Conservation (phyloP, 2,113 vertebrate species). For the Parotia lawesii region DNA sequence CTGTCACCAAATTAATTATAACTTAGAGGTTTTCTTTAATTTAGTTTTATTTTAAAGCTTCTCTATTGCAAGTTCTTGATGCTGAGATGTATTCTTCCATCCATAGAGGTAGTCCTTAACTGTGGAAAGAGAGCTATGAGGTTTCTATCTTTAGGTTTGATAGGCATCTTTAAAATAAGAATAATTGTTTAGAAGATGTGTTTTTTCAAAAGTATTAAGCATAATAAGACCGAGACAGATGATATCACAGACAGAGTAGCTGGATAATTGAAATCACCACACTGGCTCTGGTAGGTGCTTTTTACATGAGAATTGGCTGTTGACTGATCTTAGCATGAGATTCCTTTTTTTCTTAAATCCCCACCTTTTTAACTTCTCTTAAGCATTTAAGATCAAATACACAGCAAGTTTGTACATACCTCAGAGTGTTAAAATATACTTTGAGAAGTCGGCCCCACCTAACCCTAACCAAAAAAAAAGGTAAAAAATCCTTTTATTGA, state of each 20-base stretch:
- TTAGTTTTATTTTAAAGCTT: neutral
- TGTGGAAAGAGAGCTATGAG: neutral
- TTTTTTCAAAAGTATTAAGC: neutral
- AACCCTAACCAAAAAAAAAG: fast-evolving
- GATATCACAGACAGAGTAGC: neutral
- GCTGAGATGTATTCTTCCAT: neutral
- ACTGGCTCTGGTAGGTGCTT: neutral
- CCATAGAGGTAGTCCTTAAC: neutral
- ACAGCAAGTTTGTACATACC: neutral
- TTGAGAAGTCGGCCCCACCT: neutral
- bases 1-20: neutral
- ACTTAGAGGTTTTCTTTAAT: neutral
- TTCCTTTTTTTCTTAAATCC: neutral
- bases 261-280: neutral
- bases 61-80: neutral
- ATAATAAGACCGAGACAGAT: neutral
- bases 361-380: neutral
- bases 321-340: neutral
- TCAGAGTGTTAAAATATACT: neutral
- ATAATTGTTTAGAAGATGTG: neutral
- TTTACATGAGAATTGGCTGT: neutral
- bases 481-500: neutral
- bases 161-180: neutral
- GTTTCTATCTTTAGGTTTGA: neutral
- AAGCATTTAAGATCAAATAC: neutral